Evolutionary conservation across 1,140 invertebrate species (phyloP).

Genomic region (Camponotus pennsylvanicus): DNA sequence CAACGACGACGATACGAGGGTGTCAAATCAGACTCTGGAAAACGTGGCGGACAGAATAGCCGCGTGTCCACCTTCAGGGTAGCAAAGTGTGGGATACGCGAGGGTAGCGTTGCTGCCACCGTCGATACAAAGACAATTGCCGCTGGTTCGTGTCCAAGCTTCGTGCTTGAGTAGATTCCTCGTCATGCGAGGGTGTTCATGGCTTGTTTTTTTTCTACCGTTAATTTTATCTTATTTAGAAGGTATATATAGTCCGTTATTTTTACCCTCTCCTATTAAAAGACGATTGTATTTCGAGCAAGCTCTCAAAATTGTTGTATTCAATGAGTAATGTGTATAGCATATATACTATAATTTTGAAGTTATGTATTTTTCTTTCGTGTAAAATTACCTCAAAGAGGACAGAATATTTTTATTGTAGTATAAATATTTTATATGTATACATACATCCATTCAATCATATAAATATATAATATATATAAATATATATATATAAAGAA

Average conservation of each 20-base stretch:
- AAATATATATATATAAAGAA: background rate
- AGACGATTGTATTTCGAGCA: background rate
- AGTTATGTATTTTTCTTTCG: background rate
- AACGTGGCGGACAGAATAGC: constrained; percentile 40
- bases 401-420: too few species aligned
- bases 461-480: too few species aligned
- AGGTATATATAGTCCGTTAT: background rate
- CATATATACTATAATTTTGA: background rate
- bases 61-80: constrained; percentile 36
- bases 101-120: constrained; percentile 41
- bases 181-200: constrained; percentile 18
- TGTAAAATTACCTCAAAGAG: background rate
- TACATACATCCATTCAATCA: too few species aligned
- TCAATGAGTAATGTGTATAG: background rate
- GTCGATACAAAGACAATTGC: constrained; percentile 65
- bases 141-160: constrained; percentile 74
- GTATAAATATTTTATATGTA: too few species aligned
- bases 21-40: constrained; percentile 44
- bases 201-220: background rate
- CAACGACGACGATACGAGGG: constrained; percentile 21
- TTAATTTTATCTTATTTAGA: constrained; percentile 19
- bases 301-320: constrained; percentile 2
- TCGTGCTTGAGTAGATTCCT: constrained; percentile 29
- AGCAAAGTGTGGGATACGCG: constrained; percentile 17
- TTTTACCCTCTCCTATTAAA: constrained; percentile 9